These are phyloP conservation scores for Miltochrista miniata DNA, from an alignment of 2,888 invertebrate species.

Conservation along the genomic window DNA sequence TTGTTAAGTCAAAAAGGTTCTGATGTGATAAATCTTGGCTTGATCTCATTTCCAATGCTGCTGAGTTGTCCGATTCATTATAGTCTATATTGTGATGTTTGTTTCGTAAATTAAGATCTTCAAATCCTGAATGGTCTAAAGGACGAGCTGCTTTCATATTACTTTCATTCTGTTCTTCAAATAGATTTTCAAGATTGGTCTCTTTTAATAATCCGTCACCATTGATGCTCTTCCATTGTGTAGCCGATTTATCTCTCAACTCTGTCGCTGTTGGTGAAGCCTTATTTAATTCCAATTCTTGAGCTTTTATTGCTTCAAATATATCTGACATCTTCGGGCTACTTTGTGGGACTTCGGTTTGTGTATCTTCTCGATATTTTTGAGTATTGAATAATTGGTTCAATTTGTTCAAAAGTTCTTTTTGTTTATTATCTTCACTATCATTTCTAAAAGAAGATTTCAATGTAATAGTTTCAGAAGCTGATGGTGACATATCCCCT, in stretches of 20 bases:
- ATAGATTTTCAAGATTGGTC: not conserved
- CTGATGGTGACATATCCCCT: conserved; percentile 38
- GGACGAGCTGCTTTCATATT: not conserved
- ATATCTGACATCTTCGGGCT: not conserved
- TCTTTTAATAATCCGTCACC: not conserved
- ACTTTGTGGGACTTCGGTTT: not conserved
- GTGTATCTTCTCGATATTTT: not conserved
- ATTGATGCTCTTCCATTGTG: conserved; percentile 11
- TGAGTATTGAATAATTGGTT: not conserved
- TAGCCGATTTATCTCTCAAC: conserved; percentile 1
- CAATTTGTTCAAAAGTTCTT: conserved; percentile 9
- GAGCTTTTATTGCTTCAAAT: conserved; percentile 7
- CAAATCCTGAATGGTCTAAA: not conserved
- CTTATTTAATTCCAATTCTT: conserved; percentile 3
- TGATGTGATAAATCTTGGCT: no score
- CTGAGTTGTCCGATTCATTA: conserved; percentile 6
- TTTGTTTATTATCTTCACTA: conserved; percentile 23
- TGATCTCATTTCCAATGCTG: not conserved
- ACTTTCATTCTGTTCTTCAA: not conserved
- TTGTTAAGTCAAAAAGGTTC: no score
- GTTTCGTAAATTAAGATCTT: not conserved
- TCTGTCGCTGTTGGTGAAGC: conserved; percentile 2
- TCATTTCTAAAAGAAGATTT: conserved; percentile 26
- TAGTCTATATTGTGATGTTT: conserved; percentile 2
- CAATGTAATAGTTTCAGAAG: conserved; percentile 38